Evolutionary conservation across 1,140 invertebrate species (phyloP), one percentile per base, ranked within the genome.

Genomic region (Plodia interpunctella): DNA sequence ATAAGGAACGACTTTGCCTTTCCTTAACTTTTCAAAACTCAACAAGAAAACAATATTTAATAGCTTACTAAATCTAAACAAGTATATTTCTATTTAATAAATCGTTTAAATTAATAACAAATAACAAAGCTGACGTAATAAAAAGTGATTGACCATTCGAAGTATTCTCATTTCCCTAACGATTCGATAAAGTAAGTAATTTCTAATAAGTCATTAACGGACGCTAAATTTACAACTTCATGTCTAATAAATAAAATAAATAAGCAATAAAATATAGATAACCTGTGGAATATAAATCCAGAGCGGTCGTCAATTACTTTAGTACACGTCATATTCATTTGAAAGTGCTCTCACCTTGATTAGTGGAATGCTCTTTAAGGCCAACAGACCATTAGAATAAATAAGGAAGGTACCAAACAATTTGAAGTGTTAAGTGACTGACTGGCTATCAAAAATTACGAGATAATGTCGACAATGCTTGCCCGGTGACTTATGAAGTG

Each of bases 371-470:
- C 83, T 81, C 81, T 88, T 83, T 87, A 86, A 78, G 63, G 60
- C 62, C 65, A 63, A 73, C 70, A 63, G 68, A 70, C 86, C 83
- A 87, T 87, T 84, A 87, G 83, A 87, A 86, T 89, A 89, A 89
- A 87, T 85, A 85, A 85, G 83, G 72, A 76, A 74, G 80, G 87
- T 86, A 72, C 62, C 68, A 78, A 87, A 83, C 86, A 79, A 87
- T 89, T 83, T 76, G 72, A 79, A 83, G 86, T 83, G 87, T 86
- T 87, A 89, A 89, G 83, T 89, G 83, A 81, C 80, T 85, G 71
- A 76, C 51, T 76, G 79, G 67, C 80, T 87, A 89, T 89, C 86
- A 89, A 87, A 89, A 87, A 89, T 87, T 89, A 87, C 80, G 60
- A 78, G 86, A 89, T 87, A 89, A 84, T 60, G 49, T 55, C 66